Base-by-base conservation (phyloP, 1,140 invertebrate genomes). In the Lucilia sericata region DNA sequence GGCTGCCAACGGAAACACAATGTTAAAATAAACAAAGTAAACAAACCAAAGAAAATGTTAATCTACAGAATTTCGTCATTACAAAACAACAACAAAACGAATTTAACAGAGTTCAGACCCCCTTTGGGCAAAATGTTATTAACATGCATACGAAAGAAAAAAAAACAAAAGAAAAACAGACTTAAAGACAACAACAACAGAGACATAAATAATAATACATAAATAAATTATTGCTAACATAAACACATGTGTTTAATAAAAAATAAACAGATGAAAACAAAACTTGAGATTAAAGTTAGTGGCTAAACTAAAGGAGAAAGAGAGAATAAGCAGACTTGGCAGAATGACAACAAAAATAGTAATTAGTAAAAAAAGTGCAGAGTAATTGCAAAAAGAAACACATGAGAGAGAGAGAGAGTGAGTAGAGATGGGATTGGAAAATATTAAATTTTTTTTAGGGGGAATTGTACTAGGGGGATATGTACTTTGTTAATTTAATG, bases 171-270 rank as follows among this genome's bases (percentile, higher is more conserved):
- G 0, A n/a, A 12, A n/a, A 42, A 42, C 42, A 42, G 25, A 30
- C 25, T 30, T 3, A 30, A 30, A 30, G 25, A 7, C 42, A 42
- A 42, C 5, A 42, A 8, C 42, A 42, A 42, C 42, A 42, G 5
- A 42, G 5, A 42, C 51, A 55, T 13, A 70, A 70, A 70, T 19
- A 70, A 25, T 19, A 30, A 30, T n/a, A n/a, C n/a, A n/a, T 30
- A 70, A 55, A 17, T 17, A 55, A 55, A 55, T 21, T 21, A 70
- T 70, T 70, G n/a, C n/a, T 12, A 70, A 70, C n/a, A 21, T 21
- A 70, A 70, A 21, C n/a, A 70, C 65, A 70, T 70, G 65, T 65
- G 60, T 70, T 70, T 70, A 70, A 70, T n/a, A 70, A 19, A n/a
- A 70, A 70, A 70, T 70, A 70, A 70, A 70, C 21, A 21, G 19